Conservation (phyloP, 2,888 invertebrate species). For the Ferrisia virgata region DNA sequence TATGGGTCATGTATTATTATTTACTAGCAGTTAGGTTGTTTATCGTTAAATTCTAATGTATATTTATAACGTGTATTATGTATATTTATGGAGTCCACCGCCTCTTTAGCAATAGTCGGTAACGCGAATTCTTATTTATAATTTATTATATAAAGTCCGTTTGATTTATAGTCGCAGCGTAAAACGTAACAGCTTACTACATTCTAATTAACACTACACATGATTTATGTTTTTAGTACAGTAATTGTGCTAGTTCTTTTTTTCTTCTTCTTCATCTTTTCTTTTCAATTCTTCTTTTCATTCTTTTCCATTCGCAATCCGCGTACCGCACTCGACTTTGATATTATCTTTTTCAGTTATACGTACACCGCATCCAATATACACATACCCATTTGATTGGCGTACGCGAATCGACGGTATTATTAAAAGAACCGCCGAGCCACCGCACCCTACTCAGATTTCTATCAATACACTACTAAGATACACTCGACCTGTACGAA, state of each 20-base stretch:
- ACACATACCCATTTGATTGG: not conserved
- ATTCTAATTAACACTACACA: constrained; percentile 45
- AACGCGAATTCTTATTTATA: constrained; percentile 46
- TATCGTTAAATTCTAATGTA: constrained; percentile 46
- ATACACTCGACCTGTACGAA: not conserved
- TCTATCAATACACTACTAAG: not conserved
- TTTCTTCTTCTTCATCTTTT: not conserved
- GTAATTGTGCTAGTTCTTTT: constrained; percentile 40
- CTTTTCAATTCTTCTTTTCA: not conserved
- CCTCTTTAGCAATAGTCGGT: constrained; percentile 44
- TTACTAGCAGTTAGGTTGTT: constrained; percentile 45
- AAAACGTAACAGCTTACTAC: constrained; percentile 46
- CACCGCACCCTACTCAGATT: too few relatives aligned
- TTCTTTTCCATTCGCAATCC: not conserved
- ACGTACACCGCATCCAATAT: too few relatives aligned
- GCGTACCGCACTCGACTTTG: not conserved
- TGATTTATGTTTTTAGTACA: constrained; percentile 38
- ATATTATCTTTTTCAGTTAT: constrained; percentile 17
- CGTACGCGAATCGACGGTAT: not conserved
- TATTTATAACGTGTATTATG: constrained; percentile 44
- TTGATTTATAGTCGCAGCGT: constrained; percentile 43
- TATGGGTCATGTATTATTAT: constrained; percentile 46
- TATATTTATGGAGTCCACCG: constrained; percentile 45
- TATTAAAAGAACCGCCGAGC: not conserved
- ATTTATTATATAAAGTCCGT: constrained; percentile 42